These are phyloP conservation scores for Hirtodrosophila trivittata DNA, from an alignment of 2,888 invertebrate species.

Conservation along the genomic window DNA sequence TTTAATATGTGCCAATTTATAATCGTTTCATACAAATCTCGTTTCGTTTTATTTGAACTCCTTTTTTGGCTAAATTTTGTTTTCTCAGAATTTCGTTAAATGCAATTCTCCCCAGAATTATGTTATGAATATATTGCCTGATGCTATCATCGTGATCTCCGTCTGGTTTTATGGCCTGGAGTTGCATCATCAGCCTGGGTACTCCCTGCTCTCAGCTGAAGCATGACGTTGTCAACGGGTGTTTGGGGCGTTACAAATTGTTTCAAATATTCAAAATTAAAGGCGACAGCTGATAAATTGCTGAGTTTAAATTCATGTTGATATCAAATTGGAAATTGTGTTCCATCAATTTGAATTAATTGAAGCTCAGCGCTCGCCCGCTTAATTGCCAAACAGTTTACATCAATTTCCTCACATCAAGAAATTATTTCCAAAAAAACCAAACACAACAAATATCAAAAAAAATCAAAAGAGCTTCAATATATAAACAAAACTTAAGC, in stretches of 20 bases:
- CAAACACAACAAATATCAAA: slow-evolving; percentile 1
- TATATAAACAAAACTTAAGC: slow-evolving; percentile 18
- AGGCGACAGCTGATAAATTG: slow-evolving; percentile 2
- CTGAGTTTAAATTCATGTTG: slow-evolving; percentile 13
- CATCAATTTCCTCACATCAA: slow-evolving; percentile 34
- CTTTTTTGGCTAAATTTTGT: slow-evolving; percentile 36
- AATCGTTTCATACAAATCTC: slow-evolving; percentile 44
- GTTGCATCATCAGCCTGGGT: slow-evolving; percentile 54
- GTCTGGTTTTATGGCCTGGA: slow-evolving; percentile 28
- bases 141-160: slow-evolving; percentile 24
- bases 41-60: not conserved
- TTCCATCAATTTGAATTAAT: slow-evolving; percentile 66
- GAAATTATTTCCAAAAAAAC: slow-evolving; percentile 1
- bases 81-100: slow-evolving; percentile 16
- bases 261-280: slow-evolving; percentile 15
- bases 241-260: slow-evolving; percentile 6
- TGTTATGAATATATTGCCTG: slow-evolving; percentile 24
- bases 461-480: slow-evolving; percentile 1
- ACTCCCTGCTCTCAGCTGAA: slow-evolving; percentile 39
- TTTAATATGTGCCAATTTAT: slow-evolving; percentile 56
- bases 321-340: slow-evolving; percentile 41
- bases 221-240: slow-evolving; percentile 52
- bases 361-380: slow-evolving; percentile 34
- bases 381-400: slow-evolving; percentile 49
- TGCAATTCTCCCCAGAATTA: slow-evolving; percentile 34